These are phyloP conservation scores for Amphipoea lucens DNA, from an alignment of 2,888 invertebrate genomes.

Conservation along the genomic window DNA sequence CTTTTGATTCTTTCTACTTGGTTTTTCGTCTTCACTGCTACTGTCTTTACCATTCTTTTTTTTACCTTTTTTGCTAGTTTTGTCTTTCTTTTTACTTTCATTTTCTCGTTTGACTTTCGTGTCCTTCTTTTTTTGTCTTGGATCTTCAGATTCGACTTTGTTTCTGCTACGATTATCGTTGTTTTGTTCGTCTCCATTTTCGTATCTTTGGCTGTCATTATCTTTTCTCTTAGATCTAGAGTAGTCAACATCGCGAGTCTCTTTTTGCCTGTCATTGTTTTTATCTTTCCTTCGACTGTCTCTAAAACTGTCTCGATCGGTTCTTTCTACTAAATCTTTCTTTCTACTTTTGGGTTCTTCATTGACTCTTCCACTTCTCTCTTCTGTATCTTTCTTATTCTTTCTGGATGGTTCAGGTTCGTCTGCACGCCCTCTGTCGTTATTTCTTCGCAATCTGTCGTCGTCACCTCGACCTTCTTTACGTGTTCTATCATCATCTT, in stretches of 20 bases:
- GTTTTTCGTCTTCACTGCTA: constrained; percentile 40
- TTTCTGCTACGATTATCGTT: constrained; percentile 33
- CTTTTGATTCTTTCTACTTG: constrained; percentile 19
- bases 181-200: constrained; percentile 39
- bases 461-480: constrained; percentile 39
- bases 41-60: constrained; percentile 44
- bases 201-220: constrained; percentile 19
- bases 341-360: constrained; percentile 60
- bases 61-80: constrained; percentile 65
- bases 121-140: constrained; percentile 47
- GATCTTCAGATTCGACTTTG: constrained; percentile 45
- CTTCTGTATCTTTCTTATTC: constrained; percentile 53
- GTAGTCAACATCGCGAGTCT: constrained; percentile 34
- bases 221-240: constrained; percentile 43
- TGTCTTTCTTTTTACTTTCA: constrained; percentile 54
- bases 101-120: constrained; percentile 30
- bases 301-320: constrained; percentile 44
- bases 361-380: constrained; percentile 45
- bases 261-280: constrained; percentile 59
- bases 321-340: constrained; percentile 39
- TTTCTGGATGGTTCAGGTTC: constrained; percentile 47
- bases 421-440: constrained; percentile 49
- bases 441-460: constrained; percentile 54
- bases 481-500: constrained; percentile 44
- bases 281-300: constrained; percentile 53